A percentile compares a stretch with the other conserved stretches of the same genome.
Evolutionary conservation across 2,888 invertebrate species (phyloP).

Genomic region (Xiphydria camelus): DNA sequence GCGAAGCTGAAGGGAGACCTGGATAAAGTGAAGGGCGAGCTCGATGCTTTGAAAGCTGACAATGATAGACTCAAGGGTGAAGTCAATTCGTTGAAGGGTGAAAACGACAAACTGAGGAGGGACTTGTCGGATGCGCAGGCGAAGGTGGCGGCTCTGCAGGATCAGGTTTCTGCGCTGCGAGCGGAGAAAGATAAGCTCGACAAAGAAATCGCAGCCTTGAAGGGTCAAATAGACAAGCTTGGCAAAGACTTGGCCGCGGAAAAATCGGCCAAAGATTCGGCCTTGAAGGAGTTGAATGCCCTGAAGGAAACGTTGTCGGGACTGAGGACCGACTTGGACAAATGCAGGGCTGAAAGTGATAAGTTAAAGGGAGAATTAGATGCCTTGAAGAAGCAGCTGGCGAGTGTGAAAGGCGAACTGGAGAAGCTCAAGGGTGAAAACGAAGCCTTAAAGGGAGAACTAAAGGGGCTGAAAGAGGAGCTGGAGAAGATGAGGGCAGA

Average conservation of each 20-base stretch:
- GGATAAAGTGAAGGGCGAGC: constrained; percentile 20
- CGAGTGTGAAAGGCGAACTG: constrained; percentile 18
- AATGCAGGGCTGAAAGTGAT: constrained; percentile 1
- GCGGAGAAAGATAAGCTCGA: constrained; percentile 18
- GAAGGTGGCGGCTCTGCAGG: constrained; percentile 7
- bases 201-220: constrained; percentile 5
- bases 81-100: constrained; percentile 12
- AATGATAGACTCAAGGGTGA: constrained; percentile 16
- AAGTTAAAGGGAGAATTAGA: constrained; percentile 11
- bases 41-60: constrained; percentile 11
- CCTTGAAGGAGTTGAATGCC: neutral
- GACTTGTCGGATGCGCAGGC: constrained; percentile 11
- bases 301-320: neutral
- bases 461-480: constrained; percentile 7
- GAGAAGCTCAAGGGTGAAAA: constrained; percentile 16
- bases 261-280: constrained; percentile 8
- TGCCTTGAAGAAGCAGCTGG: neutral
- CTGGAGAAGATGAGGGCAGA: constrained; percentile 14
- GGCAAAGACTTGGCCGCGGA: constrained; percentile 7
- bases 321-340: neutral
- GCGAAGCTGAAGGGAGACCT: constrained; percentile 12
- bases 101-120: constrained; percentile 12
- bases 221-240: constrained; percentile 16
- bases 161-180: constrained; percentile 7
- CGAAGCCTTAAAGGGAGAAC: constrained; percentile 1